Conservation (phyloP, 1,140 invertebrate species). For the Maconellicoccus hirsutus region DNA sequence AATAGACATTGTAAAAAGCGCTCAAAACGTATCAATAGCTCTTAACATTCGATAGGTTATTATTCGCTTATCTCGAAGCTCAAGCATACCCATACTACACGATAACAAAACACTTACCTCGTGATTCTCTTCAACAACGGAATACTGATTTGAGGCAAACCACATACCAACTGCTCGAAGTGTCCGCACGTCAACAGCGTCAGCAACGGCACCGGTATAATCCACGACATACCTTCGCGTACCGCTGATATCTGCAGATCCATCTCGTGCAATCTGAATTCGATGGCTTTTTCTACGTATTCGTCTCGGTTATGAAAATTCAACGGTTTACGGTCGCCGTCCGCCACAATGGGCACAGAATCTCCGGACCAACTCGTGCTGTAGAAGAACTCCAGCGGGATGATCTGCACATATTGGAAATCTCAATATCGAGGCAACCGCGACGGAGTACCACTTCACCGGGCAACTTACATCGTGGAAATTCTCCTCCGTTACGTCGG, state of each 20-base stretch:
- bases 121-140: slow-evolving; percentile 49
- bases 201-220: slow-evolving; percentile 51
- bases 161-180: slow-evolving; percentile 53
- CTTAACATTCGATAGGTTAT: too few species aligned
- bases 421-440: too few species aligned
- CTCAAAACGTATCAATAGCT: too few species aligned
- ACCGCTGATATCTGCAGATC: slow-evolving; percentile 48
- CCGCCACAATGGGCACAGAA: slow-evolving; percentile 47
- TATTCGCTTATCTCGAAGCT: too few species aligned
- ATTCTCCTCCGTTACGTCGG: slow-evolving; percentile 46
- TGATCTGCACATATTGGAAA: too few species aligned
- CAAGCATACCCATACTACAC: too few species aligned
- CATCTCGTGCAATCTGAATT: slow-evolving; percentile 51
- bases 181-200: slow-evolving; percentile 47
- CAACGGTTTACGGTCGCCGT: slow-evolving; percentile 45
- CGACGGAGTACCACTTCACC: neutral
- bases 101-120: slow-evolving; percentile 36
- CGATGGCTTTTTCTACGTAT: slow-evolving; percentile 48
- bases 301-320: slow-evolving; percentile 48
- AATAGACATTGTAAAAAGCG: too few species aligned
- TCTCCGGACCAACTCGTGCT: slow-evolving; percentile 49
- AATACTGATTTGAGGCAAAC: slow-evolving; percentile 50
- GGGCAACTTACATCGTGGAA: slow-evolving; percentile 45
- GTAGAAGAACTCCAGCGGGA: slow-evolving; percentile 52
- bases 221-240: slow-evolving; percentile 52